Base-by-base conservation (phyloP, 2,888 invertebrate species). In the Sphaeridia pumilis region DNA sequence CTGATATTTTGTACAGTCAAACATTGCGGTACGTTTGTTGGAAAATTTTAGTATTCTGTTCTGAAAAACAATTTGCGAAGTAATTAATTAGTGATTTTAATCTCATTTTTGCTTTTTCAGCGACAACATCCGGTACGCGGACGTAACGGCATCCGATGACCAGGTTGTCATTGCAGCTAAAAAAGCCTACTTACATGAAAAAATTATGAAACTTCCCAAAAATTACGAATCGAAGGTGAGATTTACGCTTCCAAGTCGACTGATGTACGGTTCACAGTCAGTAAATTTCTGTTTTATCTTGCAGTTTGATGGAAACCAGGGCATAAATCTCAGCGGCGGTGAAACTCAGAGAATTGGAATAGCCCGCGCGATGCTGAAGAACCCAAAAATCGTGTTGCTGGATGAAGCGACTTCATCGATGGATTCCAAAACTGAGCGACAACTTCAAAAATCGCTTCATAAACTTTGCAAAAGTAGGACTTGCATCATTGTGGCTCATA, bases 281-380 rank as follows among this genome's bases (percentile, higher is more conserved):
- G n/a, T n/a, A n/a, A n/a, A n/a, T n/a, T n/a, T n/a, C n/a, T n/a
- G n/a, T n/a, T n/a, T n/a, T n/a, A n/a, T n/a, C n/a, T n/a, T 58
- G 1, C n/a, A n/a, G n/a, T n/a, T n/a, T n/a, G n/a, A n/a, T n/a
- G n/a, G n/a, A n/a, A n/a, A n/a, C n/a, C n/a, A n/a, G n/a, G n/a
- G n/a, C n/a, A 72, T 97, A 54, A 82, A 93, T 58, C 74, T 97
- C 55, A 94, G 94, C 69, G 97, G 97, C 2, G 97, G 97, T 1
- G 97, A 97, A 70, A 97, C 97, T 68, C 97, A 98, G 70, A 77
- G 95, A 61, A 89, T 97, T 53, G 97, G 95, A 0, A 97, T 97
- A 59, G 97, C 97, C 0, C 75, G 97, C 58, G 95, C 95, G 0
- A 76, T 98, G 24, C 76, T 98, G 24, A 97, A 97, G 70, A 78